phyloP scores from a whole-genome alignment of 2,797 vertebrate genomes.

The Amniataba percoides region DNA sequence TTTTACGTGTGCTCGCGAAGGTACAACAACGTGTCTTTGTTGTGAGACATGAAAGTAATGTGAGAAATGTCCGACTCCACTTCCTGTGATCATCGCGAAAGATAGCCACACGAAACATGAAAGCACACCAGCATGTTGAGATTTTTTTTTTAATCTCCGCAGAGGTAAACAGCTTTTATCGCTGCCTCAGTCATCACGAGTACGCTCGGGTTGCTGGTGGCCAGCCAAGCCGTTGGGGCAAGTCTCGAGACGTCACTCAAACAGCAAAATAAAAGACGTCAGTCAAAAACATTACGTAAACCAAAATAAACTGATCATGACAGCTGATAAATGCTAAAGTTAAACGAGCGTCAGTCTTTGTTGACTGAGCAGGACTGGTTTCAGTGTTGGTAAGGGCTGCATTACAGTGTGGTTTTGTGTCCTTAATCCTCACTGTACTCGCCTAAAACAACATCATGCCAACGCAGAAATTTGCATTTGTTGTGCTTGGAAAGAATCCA shows the following conservation, averaged over 20 bases:
- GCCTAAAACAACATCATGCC: slow-evolving; percentile 36
- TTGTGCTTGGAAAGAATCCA: slow-evolving; percentile 44
- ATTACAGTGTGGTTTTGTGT: neutral
- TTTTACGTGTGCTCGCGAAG: slow-evolving; percentile 3
- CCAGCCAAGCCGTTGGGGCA: neutral
- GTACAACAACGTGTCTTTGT: neutral
- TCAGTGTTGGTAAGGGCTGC: slow-evolving; percentile 4
- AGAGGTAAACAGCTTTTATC: neutral
- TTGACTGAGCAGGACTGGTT: slow-evolving; percentile 12
- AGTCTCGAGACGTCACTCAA: neutral
- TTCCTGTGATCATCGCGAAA: neutral
- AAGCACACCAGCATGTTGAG: neutral
- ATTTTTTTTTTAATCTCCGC: slow-evolving; percentile 1
- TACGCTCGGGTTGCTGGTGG: neutral
- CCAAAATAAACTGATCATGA: neutral
- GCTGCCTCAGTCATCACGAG: slow-evolving; percentile 14
- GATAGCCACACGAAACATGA: neutral
- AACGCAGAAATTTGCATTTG: slow-evolving; percentile 23
- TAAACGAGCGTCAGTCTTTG: neutral
- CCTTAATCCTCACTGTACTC: slow-evolving; percentile 12
- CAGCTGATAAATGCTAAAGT: slow-evolving; percentile 3
- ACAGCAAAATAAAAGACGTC: slow-evolving; percentile 2
- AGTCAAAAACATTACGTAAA: neutral
- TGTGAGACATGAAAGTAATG: slow-evolving; percentile 5
- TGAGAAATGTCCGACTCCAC: neutral